Conservation (phyloP, 2,113 vertebrate species). For the Callorhinus ursinus region DNA sequence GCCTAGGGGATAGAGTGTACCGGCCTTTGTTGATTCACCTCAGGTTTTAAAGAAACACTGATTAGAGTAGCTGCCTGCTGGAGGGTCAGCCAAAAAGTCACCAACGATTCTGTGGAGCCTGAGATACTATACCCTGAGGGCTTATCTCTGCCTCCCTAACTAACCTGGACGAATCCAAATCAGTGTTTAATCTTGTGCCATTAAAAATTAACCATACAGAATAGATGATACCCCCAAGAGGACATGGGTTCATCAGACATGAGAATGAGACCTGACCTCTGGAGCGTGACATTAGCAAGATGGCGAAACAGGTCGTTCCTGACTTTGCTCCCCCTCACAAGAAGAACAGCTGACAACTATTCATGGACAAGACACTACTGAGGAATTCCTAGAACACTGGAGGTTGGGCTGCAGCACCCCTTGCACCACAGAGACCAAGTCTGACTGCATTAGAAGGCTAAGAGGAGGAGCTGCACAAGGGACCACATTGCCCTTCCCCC, state of each 20-base stretch:
- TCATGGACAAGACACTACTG: not conserved
- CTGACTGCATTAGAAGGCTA: not conserved
- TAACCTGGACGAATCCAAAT: not conserved
- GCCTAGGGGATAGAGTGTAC: not conserved
- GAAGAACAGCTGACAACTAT: not conserved
- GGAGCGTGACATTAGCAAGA: not conserved
- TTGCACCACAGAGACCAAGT: not conserved
- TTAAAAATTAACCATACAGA: not conserved
- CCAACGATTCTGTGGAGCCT: not conserved
- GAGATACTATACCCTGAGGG: not conserved
- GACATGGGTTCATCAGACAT: not conserved
- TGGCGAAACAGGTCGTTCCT: not conserved
- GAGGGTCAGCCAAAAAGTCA: not conserved
- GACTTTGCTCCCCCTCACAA: not conserved
- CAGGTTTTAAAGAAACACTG: not conserved
- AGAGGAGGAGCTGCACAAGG: not conserved
- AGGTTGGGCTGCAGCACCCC: not conserved
- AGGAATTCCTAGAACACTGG: not conserved
- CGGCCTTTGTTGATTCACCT: not conserved
- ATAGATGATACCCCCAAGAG: not conserved
- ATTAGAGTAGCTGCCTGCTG: not conserved
- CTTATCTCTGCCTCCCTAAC: not conserved
- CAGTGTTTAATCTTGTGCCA: not conserved
- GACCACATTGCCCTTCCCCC: fast-evolving
- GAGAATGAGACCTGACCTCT: not conserved